Conservation (phyloP, 2,888 invertebrate species). For the Scaptomyza parva region DNA sequence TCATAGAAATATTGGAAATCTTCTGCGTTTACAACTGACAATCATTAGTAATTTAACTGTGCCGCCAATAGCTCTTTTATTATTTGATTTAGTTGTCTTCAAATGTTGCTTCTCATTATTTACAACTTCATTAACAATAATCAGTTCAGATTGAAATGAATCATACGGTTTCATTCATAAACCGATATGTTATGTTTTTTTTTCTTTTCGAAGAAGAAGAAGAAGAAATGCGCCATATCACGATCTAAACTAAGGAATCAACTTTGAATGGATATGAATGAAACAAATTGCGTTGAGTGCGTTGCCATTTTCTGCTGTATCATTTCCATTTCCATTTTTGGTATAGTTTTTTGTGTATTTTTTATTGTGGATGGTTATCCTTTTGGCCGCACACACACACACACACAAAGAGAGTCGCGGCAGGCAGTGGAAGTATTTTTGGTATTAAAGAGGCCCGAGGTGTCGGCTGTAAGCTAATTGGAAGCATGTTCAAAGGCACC, state of each 20-base stretch:
- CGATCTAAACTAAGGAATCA: constrained; percentile 30
- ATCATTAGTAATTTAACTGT: constrained; percentile 7
- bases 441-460: constrained; percentile 77
- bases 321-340: constrained; percentile 67
- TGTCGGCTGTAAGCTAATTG: constrained; percentile 85
- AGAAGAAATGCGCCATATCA: constrained; percentile 66
- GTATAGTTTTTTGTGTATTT: constrained; percentile 5
- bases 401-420: constrained; percentile 3
- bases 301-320: constrained; percentile 67
- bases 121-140: constrained; percentile 68
- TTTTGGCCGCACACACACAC: constrained; percentile 44
- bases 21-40: not conserved
- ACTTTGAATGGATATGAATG: constrained; percentile 56
- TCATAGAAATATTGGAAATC: no score
- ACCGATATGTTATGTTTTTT: constrained; percentile 5
- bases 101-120: constrained; percentile 41
- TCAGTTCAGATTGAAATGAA: constrained; percentile 42
- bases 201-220: no score
- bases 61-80: constrained; percentile 7
- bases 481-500: constrained; percentile 85
- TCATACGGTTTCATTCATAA: constrained; percentile 68
- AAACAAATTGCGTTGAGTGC: constrained; percentile 70
- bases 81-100: constrained; percentile 6
- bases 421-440: constrained; percentile 32
- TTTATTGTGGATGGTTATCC: constrained; percentile 50